phyloP scores from a whole-genome alignment of 1,140 invertebrate genomes.

The Amphibalanus amphitrite region DNA sequence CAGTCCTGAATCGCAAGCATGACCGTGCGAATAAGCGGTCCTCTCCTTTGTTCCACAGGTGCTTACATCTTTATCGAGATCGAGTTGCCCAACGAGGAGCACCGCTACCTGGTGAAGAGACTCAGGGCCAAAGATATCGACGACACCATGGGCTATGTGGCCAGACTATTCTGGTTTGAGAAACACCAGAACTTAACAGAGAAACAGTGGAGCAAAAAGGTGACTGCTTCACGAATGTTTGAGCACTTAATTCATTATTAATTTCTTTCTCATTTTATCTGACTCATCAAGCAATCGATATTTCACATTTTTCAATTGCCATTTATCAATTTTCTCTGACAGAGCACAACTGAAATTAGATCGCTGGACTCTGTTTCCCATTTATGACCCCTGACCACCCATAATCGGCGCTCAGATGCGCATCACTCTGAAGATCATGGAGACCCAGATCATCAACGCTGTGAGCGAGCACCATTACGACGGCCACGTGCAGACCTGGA shows the following conservation, averaged over 20 bases:
- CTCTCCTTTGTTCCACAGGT: too few species aligned
- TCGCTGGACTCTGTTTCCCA: too few species aligned
- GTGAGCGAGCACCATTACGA: slow-evolving; percentile 19
- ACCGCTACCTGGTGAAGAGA: slow-evolving; percentile 11
- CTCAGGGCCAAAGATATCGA: slow-evolving; percentile 17
- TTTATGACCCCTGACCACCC: too few species aligned
- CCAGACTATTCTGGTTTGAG: slow-evolving; percentile 19
- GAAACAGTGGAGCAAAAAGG: slow-evolving; percentile 10
- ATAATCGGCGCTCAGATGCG: slow-evolving; percentile 16
- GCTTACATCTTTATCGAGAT: slow-evolving; percentile 20
- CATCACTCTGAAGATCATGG: slow-evolving; percentile 17
- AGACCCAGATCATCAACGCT: slow-evolving; percentile 19
- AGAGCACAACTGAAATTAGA: too few species aligned
- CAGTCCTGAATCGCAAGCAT: too few species aligned
- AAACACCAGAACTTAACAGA: slow-evolving; percentile 13
- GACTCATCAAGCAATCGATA: too few species aligned
- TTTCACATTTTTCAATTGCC: too few species aligned
- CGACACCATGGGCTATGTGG: slow-evolving; percentile 19
- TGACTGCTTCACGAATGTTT: slow-evolving; percentile 5
- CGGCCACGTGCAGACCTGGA: slow-evolving; percentile 19
- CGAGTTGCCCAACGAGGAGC: slow-evolving; percentile 15
- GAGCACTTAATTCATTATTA: too few species aligned
- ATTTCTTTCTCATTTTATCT: too few species aligned
- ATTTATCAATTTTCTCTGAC: too few species aligned
- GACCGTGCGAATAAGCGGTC: too few species aligned